phyloP scores from a whole-genome alignment of 2,113 vertebrate species.

The Mormyrus lacerda region DNA sequence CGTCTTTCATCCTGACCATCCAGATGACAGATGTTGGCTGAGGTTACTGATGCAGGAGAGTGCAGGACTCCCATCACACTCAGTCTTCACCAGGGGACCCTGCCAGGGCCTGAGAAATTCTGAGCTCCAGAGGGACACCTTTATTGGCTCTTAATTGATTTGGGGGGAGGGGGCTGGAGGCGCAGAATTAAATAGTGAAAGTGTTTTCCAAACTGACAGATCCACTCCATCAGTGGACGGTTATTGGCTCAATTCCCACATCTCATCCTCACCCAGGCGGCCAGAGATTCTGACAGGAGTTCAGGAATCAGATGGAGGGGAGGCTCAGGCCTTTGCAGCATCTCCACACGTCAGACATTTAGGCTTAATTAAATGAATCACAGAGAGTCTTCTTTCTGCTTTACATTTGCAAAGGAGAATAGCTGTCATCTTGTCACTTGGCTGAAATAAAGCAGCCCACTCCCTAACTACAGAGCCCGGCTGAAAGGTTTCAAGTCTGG shows the following conservation, averaged over 20 bases:
- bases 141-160: not conserved
- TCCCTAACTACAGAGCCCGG: not conserved
- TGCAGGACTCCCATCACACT: no score
- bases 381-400: not conserved
- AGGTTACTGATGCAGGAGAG: not conserved
- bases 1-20: not conserved
- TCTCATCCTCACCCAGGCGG: not conserved
- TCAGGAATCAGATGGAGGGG: not conserved
- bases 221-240: not conserved
- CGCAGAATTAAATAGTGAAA: not conserved
- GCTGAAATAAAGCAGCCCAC: not conserved
- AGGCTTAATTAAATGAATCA: not conserved
- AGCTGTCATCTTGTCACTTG: not conserved
- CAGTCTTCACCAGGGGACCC: not conserved
- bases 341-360: not conserved
- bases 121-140: not conserved
- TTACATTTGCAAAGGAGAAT: not conserved
- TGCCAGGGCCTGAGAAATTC: not conserved
- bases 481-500: not conserved
- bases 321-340: not conserved
- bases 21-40: not conserved
- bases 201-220: conserved; percentile 2
- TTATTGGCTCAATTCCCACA: conserved; percentile 10
- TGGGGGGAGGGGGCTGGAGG: no score
- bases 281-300: not conserved